Evolutionary conservation across 2,888 invertebrate species (phyloP).

Genomic region (Diabrotica balteata): DNA sequence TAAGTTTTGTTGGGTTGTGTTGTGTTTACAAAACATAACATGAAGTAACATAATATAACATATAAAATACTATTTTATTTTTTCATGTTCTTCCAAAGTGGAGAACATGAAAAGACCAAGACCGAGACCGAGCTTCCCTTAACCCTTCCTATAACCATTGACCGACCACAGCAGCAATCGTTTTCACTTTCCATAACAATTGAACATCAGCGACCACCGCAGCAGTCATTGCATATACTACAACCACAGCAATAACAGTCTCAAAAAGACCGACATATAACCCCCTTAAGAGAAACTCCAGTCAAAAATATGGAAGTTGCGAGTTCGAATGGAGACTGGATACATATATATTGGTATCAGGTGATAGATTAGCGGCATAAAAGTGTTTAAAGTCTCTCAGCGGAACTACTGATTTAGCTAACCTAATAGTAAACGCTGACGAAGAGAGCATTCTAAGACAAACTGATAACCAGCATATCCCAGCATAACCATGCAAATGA

Average conservation of each 20-base stretch:
- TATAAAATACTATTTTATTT: neutral
- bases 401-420: conserved; percentile 58
- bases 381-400: conserved; percentile 59
- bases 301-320: conserved; percentile 23
- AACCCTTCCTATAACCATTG: conserved; percentile 17
- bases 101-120: conserved; percentile 12
- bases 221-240: neutral
- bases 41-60: too few species aligned
- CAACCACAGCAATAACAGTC: too few species aligned
- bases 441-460: conserved; percentile 58
- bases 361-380: conserved; percentile 58
- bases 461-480: conserved; percentile 61
- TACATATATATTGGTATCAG: conserved; percentile 58
- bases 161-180: neutral
- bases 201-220: conserved; percentile 12
- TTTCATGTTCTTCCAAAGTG: conserved; percentile 27
- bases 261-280: too few species aligned
- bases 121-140: conserved; percentile 7
- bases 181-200: neutral
- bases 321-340: conserved; percentile 32
- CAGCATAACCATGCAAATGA: too few species aligned
- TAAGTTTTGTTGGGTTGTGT: too few species aligned
- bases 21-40: too few species aligned
- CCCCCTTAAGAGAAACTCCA: conserved; percentile 34
- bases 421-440: conserved; percentile 57